phyloP scores from a whole-genome alignment of 2,888 invertebrate genomes.

The Apodemia zela region DNA sequence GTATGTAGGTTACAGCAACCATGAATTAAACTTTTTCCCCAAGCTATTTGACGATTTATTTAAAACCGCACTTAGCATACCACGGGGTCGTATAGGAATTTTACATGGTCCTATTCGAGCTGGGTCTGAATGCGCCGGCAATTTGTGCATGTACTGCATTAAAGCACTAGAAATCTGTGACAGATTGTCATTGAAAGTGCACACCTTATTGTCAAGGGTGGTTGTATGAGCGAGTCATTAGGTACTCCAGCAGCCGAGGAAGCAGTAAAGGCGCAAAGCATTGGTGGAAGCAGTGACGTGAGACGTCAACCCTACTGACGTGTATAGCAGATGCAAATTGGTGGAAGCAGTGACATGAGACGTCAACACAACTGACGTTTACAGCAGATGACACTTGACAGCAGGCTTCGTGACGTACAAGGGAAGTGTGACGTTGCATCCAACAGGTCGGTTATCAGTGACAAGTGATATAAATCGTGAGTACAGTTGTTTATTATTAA shows the following conservation, averaged over 20 bases:
- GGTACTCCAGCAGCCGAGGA: conserved; percentile 9
- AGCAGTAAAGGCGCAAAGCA: background rate
- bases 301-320: background rate
- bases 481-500: background rate
- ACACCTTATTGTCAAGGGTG: conserved; percentile 7
- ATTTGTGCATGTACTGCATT: background rate
- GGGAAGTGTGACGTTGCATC: background rate
- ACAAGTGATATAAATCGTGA: background rate
- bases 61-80: no score
- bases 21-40: no score
- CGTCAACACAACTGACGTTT: no score
- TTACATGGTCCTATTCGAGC: conserved; percentile 7
- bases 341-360: background rate
- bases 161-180: background rate
- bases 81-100: background rate
- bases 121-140: conserved; percentile 4
- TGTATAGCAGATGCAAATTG: background rate
- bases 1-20: no score
- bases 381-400: no score
- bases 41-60: no score
- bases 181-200: conserved; percentile 9
- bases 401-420: no score
- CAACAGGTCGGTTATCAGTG: background rate
- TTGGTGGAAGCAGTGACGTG: conserved; percentile 6
- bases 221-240: conserved; percentile 18